A percentile compares a stretch with the other conserved stretches of the same genome.
Conservation (phyloP, 2,113 vertebrate genomes). For the Hypocryptadius cinnamomeus region DNA sequence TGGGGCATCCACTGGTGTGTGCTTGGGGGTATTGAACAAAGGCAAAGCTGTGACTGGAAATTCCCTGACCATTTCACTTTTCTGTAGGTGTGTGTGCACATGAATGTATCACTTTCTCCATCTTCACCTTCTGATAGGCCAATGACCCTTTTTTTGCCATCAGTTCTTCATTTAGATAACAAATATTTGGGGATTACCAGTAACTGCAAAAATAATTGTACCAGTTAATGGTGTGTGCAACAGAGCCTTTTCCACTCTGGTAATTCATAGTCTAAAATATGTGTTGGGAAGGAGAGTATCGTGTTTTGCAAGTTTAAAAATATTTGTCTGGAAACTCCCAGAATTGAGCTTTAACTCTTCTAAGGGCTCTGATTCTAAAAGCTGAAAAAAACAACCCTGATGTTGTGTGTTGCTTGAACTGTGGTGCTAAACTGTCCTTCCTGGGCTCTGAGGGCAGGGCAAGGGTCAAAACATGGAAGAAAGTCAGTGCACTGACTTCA, state of each 20-base stretch:
- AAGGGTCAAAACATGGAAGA: background rate
- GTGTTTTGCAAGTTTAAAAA: background rate
- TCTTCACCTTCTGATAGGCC: background rate
- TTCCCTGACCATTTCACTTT: background rate
- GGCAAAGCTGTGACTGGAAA: background rate
- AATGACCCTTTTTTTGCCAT: background rate
- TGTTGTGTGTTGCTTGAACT: background rate
- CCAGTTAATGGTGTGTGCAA: background rate
- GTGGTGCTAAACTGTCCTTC: background rate
- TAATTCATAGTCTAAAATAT: background rate
- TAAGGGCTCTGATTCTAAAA: background rate
- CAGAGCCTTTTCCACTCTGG: background rate
- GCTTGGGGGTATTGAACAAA: background rate
- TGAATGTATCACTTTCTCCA: background rate
- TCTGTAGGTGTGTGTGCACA: background rate
- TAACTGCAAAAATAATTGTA: background rate
- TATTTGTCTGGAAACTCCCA: constrained; percentile 23
- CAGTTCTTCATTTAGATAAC: background rate
- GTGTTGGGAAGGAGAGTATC: background rate
- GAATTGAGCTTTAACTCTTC: background rate
- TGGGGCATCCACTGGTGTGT: rapidly evolving
- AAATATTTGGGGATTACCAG: constrained; percentile 47
- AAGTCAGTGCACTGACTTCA: background rate
- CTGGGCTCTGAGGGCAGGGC: background rate
- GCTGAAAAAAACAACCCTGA: no score